These are phyloP conservation scores for Cecropterus lyciades DNA, from an alignment of 1,140 invertebrate species.

Conservation along the genomic window DNA sequence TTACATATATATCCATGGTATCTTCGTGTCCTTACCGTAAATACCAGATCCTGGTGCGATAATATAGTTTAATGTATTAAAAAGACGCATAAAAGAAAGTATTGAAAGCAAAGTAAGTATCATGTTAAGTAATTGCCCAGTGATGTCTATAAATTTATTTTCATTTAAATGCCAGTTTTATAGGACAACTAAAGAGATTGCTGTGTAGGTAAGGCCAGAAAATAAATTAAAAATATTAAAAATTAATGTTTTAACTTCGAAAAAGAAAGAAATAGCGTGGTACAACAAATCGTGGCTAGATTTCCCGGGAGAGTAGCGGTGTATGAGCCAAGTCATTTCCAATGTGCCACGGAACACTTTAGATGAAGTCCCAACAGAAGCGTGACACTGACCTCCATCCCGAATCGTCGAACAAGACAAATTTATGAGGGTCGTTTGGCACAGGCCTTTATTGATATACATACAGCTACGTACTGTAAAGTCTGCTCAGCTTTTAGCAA, in stretches of 20 bases:
- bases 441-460: constrained; percentile 29
- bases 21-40: too few relatives aligned
- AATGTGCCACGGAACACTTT: constrained; percentile 48
- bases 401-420: constrained; percentile 53
- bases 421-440: constrained; percentile 50
- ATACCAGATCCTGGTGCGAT: too few relatives aligned
- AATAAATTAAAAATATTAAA: constrained; percentile 16
- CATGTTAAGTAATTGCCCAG: not conserved
- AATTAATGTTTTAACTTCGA: constrained; percentile 4
- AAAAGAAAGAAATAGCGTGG: constrained; percentile 17
- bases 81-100: not conserved
- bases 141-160: constrained; percentile 2
- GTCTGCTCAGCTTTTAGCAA: constrained; percentile 29
- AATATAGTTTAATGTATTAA: too few relatives aligned
- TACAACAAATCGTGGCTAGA: constrained; percentile 56
- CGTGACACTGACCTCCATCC: constrained; percentile 48
- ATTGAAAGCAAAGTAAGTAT: not conserved
- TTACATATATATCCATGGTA: too few relatives aligned
- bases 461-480: constrained; percentile 21
- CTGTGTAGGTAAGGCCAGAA: not conserved
- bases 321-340: constrained; percentile 55
- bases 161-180: not conserved
- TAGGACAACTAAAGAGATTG: constrained; percentile 6
- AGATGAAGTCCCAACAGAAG: constrained; percentile 49
- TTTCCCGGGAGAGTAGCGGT: constrained; percentile 56